phyloP scores from a whole-genome alignment of 2,113 vertebrate genomes.

The Mus spicilegus region DNA sequence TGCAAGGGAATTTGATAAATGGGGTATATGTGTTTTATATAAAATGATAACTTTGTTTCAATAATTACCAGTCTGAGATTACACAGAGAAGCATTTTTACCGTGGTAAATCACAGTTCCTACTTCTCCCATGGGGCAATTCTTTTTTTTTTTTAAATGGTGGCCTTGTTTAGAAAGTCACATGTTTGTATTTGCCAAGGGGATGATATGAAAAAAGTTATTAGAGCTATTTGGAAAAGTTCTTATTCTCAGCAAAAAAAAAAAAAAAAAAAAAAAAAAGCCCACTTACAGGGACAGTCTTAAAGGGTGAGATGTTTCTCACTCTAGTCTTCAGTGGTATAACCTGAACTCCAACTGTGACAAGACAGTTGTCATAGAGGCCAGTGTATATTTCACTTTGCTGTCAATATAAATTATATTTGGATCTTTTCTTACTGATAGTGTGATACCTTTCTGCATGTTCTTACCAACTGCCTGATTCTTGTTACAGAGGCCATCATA shows the following conservation, averaged over 20 bases:
- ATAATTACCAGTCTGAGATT: slow-evolving; percentile 9
- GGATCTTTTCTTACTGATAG: slow-evolving; percentile 50
- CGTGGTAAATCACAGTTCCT: not conserved
- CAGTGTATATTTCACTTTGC: slow-evolving; percentile 54
- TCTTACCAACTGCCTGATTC: slow-evolving; percentile 13
- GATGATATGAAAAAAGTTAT: slow-evolving; percentile 66
- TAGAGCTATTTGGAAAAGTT: slow-evolving; percentile 53
- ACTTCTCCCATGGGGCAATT: not conserved
- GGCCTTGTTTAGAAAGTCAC: slow-evolving; percentile 52
- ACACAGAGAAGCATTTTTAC: slow-evolving; percentile 29
- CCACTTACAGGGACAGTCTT: slow-evolving; percentile 62
- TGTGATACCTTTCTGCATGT: not conserved
- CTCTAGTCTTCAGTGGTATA: slow-evolving; percentile 58
- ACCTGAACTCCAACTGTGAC: slow-evolving; percentile 32
- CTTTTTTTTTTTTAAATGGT: not conserved
- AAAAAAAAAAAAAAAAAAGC: slow-evolving; percentile 28
- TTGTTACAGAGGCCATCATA: not conserved
- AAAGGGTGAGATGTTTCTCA: slow-evolving; percentile 71
- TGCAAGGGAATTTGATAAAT: slow-evolving; percentile 19
- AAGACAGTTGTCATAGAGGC: slow-evolving; percentile 34
- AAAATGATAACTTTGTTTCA: slow-evolving; percentile 55
- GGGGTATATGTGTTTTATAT: not conserved
- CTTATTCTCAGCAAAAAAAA: slow-evolving; percentile 63
- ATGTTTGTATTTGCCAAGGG: slow-evolving; percentile 55
- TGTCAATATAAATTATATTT: slow-evolving; percentile 38